A percentile compares a stretch with the other conserved stretches of the same genome.
Conservation (phyloP, 2,797 vertebrate genomes). For the Masticophis lateralis region DNA sequence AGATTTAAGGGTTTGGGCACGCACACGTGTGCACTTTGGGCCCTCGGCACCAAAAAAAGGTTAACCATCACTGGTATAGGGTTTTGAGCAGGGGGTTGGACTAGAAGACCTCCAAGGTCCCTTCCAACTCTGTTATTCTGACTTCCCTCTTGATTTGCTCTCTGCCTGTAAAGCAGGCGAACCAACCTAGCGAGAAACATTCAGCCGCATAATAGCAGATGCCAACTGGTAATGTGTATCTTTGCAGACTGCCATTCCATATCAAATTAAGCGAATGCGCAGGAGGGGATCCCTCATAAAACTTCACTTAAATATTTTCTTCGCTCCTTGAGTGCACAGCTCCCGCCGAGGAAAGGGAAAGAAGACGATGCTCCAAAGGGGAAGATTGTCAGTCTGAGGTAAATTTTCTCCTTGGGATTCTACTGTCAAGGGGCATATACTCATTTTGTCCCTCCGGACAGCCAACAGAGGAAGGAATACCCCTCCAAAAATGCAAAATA, state of each 20-base stretch:
- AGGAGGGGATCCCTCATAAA: constrained; percentile 22
- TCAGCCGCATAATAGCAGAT: background rate
- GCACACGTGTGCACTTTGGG: too few relatives aligned
- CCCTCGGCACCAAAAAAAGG: too few relatives aligned
- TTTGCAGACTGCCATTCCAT: constrained; percentile 16
- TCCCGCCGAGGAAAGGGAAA: background rate
- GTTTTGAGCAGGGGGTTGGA: background rate
- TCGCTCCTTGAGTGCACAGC: background rate
- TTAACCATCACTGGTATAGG: background rate
- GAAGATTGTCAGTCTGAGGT: background rate
- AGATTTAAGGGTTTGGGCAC: background rate
- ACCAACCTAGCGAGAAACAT: background rate
- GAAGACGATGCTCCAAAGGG: background rate
- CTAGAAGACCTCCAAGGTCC: background rate
- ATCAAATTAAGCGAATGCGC: constrained; percentile 19
- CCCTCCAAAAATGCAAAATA: background rate
- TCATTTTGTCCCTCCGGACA: background rate
- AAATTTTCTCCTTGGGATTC: background rate
- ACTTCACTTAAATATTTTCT: constrained; percentile 20
- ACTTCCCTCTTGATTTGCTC: background rate
- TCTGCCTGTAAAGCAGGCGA: background rate
- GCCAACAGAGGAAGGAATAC: background rate
- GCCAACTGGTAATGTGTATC: background rate
- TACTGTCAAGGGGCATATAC: background rate
- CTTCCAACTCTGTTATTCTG: background rate